Base-by-base conservation (phyloP, 2,888 invertebrate genomes). In the Drosophila gaucha region DNA sequence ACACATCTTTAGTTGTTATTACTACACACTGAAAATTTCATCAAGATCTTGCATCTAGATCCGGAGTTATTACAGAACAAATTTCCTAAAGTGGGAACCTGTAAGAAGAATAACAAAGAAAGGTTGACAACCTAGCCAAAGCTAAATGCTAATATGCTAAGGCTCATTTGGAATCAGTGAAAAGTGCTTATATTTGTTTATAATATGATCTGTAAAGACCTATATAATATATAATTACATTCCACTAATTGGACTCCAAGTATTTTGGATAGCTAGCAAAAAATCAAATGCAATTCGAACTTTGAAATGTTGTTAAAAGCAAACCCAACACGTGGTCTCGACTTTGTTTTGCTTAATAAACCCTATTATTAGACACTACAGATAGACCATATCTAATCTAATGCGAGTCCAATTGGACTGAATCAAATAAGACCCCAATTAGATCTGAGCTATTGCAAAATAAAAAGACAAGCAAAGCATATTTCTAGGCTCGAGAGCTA, bases 401-500 rank as follows among this genome's bases (percentile, higher is more conserved):
- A 9, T 0, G 16, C 0, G 16, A 5, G 8, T 20, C 54, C 26
- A 55, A 47, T 35, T 36, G 35, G 20, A 12, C 20, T 0, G 2
- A 39, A 24, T 39, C 41, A 5, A 9, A 22, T 43, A 8, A 28
- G 10, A 43, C 28, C 2, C 41, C 8, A 30, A 20, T 57, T 58
- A 20, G 33, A 1, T 1, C 9, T 12, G 9, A 1, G 9, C 18
- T 9, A 10, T 22, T 9, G 14, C 31, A n/a, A 18, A 28, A 18
- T 31, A 46, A 6, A 18, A 31, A 26, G 1, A 9, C 6, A 33
- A 33, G 4, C 54, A 35, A 31, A 52, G 54, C 54, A 55, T 55
- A 55, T 30, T 30, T 43, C 58, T 58, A 36, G 43, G 58, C 35
- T 57, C n/a, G 20, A 9, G 16, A 12, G 26, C 9, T 2, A 9